A percentile compares a stretch with the other conserved stretches of the same genome.
phyloP scores from a whole-genome alignment of 37 sponge, comb jelly and placozoan genomes.

The Chondrilla cf. caribensis region DNA sequence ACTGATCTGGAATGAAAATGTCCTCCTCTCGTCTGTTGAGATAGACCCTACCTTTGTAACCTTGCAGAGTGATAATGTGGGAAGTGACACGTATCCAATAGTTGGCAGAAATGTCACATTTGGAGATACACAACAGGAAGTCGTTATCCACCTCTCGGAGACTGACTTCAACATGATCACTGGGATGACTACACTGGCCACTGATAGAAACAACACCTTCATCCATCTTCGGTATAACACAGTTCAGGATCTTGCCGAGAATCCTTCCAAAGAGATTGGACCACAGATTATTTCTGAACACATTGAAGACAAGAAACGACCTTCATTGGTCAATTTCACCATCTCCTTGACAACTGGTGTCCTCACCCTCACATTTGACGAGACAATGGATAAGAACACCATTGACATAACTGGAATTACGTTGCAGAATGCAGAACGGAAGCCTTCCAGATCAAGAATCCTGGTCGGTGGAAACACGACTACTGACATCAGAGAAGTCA shows the following conservation, averaged over 20 bases:
- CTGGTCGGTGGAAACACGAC: conserved; percentile 63
- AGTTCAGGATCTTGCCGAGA: conserved; percentile 71
- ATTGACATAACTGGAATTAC: conserved; percentile 69
- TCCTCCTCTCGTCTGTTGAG: conserved; percentile 51
- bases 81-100: conserved; percentile 6
- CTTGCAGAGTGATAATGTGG: conserved; percentile 41
- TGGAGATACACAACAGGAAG: conserved; percentile 33
- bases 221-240: conserved; percentile 28
- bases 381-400: conserved; percentile 58
- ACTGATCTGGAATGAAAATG: conserved; percentile 63
- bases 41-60: conserved; percentile 29
- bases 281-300: conserved; percentile 15
- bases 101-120: conserved; percentile 48
- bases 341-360: conserved; percentile 69
- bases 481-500: conserved; percentile 34
- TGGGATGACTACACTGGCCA: conserved; percentile 46
- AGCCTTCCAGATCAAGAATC: conserved; percentile 24
- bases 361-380: conserved; percentile 65
- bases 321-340: conserved; percentile 56
- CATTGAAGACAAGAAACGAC: conserved; percentile 57
- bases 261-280: conserved; percentile 51
- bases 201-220: conserved; percentile 58
- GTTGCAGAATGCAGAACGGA: conserved; percentile 61
- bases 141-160: conserved; percentile 32
- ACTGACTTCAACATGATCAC: conserved; percentile 69